These are phyloP conservation scores for Lethrus apterus DNA, from an alignment of 1,140 invertebrate genomes.

Conservation along the genomic window DNA sequence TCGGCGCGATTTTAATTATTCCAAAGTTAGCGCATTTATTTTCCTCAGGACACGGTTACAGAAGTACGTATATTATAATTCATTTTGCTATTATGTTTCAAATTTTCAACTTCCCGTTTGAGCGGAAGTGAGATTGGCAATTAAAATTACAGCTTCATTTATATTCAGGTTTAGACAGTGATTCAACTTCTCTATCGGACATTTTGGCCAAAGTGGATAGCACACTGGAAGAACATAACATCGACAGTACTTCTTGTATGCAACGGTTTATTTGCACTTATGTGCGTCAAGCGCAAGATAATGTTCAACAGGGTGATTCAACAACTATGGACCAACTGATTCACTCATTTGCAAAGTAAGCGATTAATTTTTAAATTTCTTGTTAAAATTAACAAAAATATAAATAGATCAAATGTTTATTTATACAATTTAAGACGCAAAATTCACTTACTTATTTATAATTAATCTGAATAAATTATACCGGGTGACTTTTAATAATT, in stretches of 20 bases:
- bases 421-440: too few relatives aligned
- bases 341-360: slow-evolving; percentile 55
- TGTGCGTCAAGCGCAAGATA: slow-evolving; percentile 58
- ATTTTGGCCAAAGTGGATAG: slow-evolving; percentile 65
- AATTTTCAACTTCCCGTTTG: too few relatives aligned
- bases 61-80: slow-evolving; percentile 50
- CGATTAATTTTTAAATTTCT: too few relatives aligned
- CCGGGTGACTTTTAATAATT: too few relatives aligned
- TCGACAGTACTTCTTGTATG: slow-evolving; percentile 71
- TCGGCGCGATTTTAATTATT: slow-evolving; percentile 68
- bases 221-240: slow-evolving; percentile 60
- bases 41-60: slow-evolving; percentile 51
- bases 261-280: slow-evolving; percentile 71
- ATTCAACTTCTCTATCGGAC: slow-evolving; percentile 52
- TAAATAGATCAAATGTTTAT: too few relatives aligned
- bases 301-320: slow-evolving; percentile 51
- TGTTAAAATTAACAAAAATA: too few relatives aligned
- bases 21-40: slow-evolving; percentile 69
- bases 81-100: slow-evolving; percentile 1
- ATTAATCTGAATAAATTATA: too few relatives aligned
- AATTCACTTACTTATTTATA: too few relatives aligned
- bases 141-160: slow-evolving; percentile 2
- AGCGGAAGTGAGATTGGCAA: neutral
- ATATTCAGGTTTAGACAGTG: slow-evolving; percentile 57
- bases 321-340: slow-evolving; percentile 60